Evolutionary conservation across 35 echinoderm and acorn worm species (phyloP).

Genomic region (Lytechinus variegatus): DNA sequence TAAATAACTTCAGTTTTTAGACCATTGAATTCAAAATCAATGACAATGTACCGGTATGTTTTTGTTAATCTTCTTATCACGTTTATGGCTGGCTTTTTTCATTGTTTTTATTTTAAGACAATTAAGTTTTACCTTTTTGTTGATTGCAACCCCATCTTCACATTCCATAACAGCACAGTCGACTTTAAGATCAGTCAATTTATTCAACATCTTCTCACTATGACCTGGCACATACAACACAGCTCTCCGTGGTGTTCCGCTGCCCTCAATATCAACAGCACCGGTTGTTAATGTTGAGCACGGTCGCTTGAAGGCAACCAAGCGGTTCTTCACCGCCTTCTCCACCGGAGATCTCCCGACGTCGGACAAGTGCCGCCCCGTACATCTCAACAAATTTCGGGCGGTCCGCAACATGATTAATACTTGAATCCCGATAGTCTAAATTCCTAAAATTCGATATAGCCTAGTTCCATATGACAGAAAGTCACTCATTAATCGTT

Average conservation of each 20-base stretch:
- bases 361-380: background rate
- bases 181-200: conserved; percentile 68
- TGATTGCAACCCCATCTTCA: conserved; percentile 96
- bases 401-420: background rate
- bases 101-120: no score
- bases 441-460: background rate
- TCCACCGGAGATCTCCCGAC: background rate
- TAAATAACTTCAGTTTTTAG: no score
- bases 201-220: conserved; percentile 80
- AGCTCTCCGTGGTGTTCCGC: conserved; percentile 72
- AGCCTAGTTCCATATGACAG: background rate
- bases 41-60: no score
- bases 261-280: background rate
- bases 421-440: background rate
- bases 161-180: conserved; percentile 99
- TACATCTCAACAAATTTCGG: background rate
- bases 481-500: background rate
- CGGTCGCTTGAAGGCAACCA: background rate
- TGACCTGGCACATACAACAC: conserved; percentile 89
- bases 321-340: background rate
- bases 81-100: no score
- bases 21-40: background rate
- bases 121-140: conserved; percentile 70
- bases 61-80: no score
- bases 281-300: background rate